Conservation (phyloP, 2,888 invertebrate species). For the Pherbina coryleti region DNA sequence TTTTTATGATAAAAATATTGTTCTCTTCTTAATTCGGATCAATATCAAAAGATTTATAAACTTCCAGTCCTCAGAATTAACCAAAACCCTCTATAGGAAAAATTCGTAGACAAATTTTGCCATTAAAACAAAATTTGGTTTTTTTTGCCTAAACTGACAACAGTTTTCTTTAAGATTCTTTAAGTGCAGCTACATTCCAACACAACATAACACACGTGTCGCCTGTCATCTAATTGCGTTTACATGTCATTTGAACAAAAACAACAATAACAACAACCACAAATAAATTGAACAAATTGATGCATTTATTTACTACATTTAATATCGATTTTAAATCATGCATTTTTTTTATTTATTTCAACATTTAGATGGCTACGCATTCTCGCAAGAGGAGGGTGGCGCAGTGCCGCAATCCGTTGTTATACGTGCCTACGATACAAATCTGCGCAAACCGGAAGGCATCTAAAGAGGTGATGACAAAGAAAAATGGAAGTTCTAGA, state of each 20-base stretch:
- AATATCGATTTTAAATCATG: neutral
- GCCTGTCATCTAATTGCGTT: neutral
- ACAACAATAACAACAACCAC: neutral
- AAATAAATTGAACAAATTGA: constrained; percentile 2
- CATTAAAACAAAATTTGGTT: too few species aligned
- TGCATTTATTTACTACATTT: neutral
- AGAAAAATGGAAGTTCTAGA: neutral
- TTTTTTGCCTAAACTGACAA: too few species aligned
- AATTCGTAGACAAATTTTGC: too few species aligned
- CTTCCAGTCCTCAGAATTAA: too few species aligned
- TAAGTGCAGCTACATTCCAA: too few species aligned
- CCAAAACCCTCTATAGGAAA: too few species aligned
- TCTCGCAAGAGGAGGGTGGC: constrained; percentile 99
- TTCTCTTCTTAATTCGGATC: too few species aligned
- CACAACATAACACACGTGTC: too few species aligned
- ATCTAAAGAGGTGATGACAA: constrained; percentile 53
- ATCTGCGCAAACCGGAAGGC: constrained; percentile 84
- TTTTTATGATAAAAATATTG: too few species aligned
- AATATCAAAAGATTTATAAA: too few species aligned
- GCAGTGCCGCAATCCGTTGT: constrained; percentile 94
- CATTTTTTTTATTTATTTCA: neutral
- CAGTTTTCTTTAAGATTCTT: too few species aligned
- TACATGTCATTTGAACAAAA: neutral
- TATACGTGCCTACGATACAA: constrained; percentile 96
- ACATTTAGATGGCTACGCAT: constrained; percentile 92